Conservation (phyloP, 2,113 vertebrate genomes). For the Colistium nudipinnis region DNA sequence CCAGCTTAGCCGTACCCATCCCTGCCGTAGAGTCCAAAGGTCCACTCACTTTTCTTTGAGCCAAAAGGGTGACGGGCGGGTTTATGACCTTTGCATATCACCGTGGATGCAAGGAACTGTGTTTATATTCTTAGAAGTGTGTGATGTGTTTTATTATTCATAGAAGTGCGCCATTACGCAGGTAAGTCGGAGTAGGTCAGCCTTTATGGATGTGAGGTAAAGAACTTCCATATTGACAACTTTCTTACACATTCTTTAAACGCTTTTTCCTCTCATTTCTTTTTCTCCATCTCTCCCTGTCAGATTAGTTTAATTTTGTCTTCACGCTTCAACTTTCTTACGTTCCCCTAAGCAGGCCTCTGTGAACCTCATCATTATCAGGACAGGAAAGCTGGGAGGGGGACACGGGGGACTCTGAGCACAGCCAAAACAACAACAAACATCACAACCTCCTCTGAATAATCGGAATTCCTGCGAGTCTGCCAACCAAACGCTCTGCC, state of each 20-base stretch:
- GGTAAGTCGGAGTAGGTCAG: neutral
- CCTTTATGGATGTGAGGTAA: conserved; percentile 15
- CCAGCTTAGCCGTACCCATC: neutral
- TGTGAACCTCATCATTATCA: conserved; percentile 35
- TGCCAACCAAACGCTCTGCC: conserved; percentile 45
- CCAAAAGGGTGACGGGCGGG: neutral
- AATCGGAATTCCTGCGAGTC: conserved; percentile 46
- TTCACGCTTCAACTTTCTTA: conserved; percentile 12
- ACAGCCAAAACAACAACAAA: conserved; percentile 65
- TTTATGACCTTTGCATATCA: conserved; percentile 36
- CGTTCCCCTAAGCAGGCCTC: conserved; percentile 48
- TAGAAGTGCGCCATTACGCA: conserved; percentile 4
- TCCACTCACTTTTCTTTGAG: conserved; percentile 22
- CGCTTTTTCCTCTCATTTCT: neutral
- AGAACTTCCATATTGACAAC: conserved; percentile 8
- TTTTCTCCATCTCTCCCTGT: neutral
- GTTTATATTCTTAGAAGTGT: conserved; percentile 18
- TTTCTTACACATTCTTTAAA: conserved; percentile 12
- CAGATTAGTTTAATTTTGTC: conserved; percentile 8
- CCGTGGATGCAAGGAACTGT: conserved; percentile 14
- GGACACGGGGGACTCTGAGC: conserved; percentile 10
- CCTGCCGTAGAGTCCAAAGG: conserved; percentile 55
- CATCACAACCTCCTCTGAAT: conserved; percentile 41
- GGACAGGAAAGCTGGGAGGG: conserved; percentile 26
- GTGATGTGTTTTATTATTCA: too few species aligned